A percentile compares a stretch with the other conserved stretches of the same genome.
Evolutionary conservation across 2,888 invertebrate species (phyloP).

Genomic region (Lapara coniferarum): DNA sequence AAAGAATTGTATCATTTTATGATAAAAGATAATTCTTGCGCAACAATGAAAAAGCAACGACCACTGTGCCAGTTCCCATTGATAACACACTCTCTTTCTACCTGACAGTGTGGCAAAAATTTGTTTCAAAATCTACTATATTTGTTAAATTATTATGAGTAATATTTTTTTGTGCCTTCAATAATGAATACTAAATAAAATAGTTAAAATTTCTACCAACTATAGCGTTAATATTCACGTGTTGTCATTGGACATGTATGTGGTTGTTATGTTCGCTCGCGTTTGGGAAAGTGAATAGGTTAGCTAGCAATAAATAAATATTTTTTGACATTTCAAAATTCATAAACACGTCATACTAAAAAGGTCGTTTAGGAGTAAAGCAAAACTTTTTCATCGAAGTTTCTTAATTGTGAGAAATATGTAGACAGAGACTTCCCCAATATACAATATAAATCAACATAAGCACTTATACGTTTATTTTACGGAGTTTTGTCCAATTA

Average conservation of each 20-base stretch:
- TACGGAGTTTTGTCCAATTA: neutral
- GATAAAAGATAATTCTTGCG: neutral
- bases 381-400: neutral
- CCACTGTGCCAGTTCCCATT: neutral
- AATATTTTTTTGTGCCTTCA: constrained; percentile 2
- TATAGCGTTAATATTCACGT: neutral
- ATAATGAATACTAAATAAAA: neutral
- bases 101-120: neutral
- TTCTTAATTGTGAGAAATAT: neutral
- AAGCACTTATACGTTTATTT: too few species aligned
- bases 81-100: neutral
- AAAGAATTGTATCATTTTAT: neutral
- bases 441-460: too few species aligned
- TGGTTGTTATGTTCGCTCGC: neutral
- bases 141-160: neutral
- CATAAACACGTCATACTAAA: neutral
- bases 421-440: too few species aligned
- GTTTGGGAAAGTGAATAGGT: neutral
- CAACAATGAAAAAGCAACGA: neutral
- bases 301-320: neutral
- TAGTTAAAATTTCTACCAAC: neutral
- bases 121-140: neutral
- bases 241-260: neutral
- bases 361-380: neutral
- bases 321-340: neutral